These are phyloP conservation scores for Orthosia incerta DNA, from an alignment of 2,888 invertebrate species.

Conservation along the genomic window DNA sequence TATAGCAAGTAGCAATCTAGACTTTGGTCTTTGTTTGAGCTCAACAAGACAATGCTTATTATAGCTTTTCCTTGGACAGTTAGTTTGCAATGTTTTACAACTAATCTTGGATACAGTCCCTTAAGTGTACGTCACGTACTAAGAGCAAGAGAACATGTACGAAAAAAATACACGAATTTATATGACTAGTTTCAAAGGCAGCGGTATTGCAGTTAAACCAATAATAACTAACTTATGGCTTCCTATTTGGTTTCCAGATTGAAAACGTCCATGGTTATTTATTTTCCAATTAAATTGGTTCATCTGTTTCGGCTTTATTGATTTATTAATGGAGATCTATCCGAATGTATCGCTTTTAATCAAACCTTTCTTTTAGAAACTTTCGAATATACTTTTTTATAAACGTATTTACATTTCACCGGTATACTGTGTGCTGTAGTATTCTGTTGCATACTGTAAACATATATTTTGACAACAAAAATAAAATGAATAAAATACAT, in stretches of 20 bases:
- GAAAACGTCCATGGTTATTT: conserved; percentile 25
- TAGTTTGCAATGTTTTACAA: conserved; percentile 33
- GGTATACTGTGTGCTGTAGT: neutral
- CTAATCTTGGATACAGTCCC: conserved; percentile 16
- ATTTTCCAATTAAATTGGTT: conserved; percentile 34
- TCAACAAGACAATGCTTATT: conserved; percentile 24
- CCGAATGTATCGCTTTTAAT: conserved; percentile 2
- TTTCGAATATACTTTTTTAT: neutral
- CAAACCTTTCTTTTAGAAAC: neutral
- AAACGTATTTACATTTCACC: neutral
- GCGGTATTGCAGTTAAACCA: conserved; percentile 28
- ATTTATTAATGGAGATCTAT: conserved; percentile 25
- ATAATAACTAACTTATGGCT: conserved; percentile 12
- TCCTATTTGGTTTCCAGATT: conserved; percentile 15
- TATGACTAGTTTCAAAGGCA: conserved; percentile 29
- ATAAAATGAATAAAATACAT: conserved; percentile 18
- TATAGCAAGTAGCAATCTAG: neutral
- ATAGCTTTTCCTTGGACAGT: neutral
- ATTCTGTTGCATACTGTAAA: neutral
- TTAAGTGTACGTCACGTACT: conserved; percentile 12
- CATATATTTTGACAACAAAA: conserved; percentile 17
- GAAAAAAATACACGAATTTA: conserved; percentile 35
- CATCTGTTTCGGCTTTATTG: conserved; percentile 25
- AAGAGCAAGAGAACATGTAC: neutral
- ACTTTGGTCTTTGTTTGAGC: neutral